These are phyloP conservation scores for Musca domestica DNA, from an alignment of 1,140 invertebrate species.

Conservation along the genomic window DNA sequence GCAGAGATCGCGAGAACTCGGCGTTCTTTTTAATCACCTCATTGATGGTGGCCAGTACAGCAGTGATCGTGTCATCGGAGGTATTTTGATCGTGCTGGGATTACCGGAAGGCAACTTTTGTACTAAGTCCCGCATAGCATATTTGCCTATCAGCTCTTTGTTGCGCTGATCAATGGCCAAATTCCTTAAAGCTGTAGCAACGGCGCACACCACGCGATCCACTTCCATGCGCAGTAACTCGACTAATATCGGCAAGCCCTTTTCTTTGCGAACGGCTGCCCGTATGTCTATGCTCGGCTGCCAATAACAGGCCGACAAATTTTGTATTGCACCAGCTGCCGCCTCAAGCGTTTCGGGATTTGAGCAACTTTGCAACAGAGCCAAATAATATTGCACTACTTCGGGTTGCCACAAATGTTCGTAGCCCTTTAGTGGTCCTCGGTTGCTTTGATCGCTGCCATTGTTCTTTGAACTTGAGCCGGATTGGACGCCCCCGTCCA, in stretches of 20 bases:
- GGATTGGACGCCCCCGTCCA: slow-evolving; percentile 19
- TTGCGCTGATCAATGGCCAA: slow-evolving; percentile 95
- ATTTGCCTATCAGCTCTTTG: slow-evolving; percentile 97
- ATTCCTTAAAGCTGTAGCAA: slow-evolving; percentile 94
- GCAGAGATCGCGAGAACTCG: slow-evolving; percentile 88
- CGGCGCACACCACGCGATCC: slow-evolving; percentile 95
- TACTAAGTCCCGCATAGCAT: slow-evolving; percentile 96
- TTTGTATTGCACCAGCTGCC: slow-evolving; percentile 95
- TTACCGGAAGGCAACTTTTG: slow-evolving; percentile 92
- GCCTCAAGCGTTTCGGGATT: slow-evolving; percentile 98
- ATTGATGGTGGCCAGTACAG: slow-evolving; percentile 94
- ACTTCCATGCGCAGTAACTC: slow-evolving; percentile 95
- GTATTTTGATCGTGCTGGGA: slow-evolving; percentile 84
- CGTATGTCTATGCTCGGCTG: slow-evolving; percentile 90
- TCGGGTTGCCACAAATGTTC: slow-evolving; percentile 96
- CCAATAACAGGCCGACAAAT: slow-evolving; percentile 97
- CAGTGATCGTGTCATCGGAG: slow-evolving; percentile 96
- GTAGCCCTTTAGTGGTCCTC: slow-evolving; percentile 68
- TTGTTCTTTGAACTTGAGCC: slow-evolving; percentile 29
- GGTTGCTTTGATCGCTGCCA: slow-evolving; percentile 20
- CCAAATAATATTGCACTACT: slow-evolving; percentile 89
- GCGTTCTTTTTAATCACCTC: slow-evolving; percentile 97
- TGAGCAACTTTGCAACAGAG: slow-evolving; percentile 89
- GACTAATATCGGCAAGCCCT: slow-evolving; percentile 91
- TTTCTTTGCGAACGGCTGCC: slow-evolving; percentile 93